These are phyloP conservation scores for Penelope pileata DNA, from an alignment of 2,113 vertebrate genomes.

Conservation along the genomic window DNA sequence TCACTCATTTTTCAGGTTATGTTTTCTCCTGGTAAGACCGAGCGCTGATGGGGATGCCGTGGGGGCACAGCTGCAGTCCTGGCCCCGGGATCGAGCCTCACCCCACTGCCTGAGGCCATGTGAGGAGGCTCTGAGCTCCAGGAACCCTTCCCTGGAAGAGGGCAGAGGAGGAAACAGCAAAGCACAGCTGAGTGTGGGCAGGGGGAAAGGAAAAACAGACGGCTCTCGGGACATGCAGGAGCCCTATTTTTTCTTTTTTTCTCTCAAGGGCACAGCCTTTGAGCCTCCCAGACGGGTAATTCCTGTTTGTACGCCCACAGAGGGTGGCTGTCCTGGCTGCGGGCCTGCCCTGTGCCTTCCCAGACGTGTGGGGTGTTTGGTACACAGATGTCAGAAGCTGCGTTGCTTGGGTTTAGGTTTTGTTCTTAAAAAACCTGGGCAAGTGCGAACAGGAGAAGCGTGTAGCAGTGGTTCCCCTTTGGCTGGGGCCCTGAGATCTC, in stretches of 20 bases:
- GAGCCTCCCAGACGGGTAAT: slow-evolving; percentile 43
- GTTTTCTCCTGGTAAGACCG: background rate
- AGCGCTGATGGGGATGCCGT: accelerated
- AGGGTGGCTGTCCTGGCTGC: background rate
- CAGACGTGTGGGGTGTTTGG: background rate
- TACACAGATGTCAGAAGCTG: slow-evolving; percentile 13
- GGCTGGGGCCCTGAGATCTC: background rate
- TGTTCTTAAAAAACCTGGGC: background rate
- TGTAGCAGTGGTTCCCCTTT: background rate
- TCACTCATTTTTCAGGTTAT: background rate
- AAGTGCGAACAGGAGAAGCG: background rate
- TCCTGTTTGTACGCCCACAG: slow-evolving; percentile 27
- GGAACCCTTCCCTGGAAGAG: background rate
- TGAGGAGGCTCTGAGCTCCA: background rate
- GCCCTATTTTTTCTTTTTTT: background rate
- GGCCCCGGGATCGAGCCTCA: background rate
- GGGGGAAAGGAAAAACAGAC: background rate
- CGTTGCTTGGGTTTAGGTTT: background rate
- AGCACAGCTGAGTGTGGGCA: slow-evolving; percentile 26
- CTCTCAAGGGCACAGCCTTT: slow-evolving; percentile 31
- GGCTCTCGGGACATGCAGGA: background rate
- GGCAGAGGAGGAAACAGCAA: background rate
- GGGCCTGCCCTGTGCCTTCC: background rate
- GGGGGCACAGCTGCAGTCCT: background rate
- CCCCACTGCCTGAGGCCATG: background rate